Conservation (phyloP, 2,113 vertebrate genomes). For the Zootoca vivipara region DNA sequence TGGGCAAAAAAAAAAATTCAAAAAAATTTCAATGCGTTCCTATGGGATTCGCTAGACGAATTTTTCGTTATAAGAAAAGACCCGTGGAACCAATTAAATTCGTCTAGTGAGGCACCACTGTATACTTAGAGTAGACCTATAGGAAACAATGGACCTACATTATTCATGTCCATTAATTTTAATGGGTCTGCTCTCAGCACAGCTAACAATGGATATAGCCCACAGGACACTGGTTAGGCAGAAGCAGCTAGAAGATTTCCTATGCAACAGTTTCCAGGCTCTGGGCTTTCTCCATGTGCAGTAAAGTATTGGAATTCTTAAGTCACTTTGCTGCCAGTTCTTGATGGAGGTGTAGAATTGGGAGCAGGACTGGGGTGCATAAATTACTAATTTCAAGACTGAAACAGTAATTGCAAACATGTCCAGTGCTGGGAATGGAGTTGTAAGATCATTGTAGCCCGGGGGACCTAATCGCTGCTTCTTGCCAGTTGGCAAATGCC, state of each 20-base stretch:
- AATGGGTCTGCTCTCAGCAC: background rate
- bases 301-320: background rate
- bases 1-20: too few relatives aligned
- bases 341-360: background rate
- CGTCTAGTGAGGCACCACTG: too few relatives aligned
- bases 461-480: background rate
- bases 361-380: background rate
- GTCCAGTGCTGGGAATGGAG: background rate
- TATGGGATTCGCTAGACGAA: too few relatives aligned
- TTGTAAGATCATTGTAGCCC: background rate
- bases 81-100: too few relatives aligned
- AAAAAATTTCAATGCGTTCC: too few relatives aligned
- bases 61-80: too few relatives aligned
- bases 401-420: background rate
- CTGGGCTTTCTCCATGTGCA: background rate
- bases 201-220: background rate
- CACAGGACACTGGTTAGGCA: background rate
- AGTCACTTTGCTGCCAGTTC: background rate
- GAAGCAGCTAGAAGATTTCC: background rate
- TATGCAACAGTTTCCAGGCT: background rate
- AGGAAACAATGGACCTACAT: too few relatives aligned
- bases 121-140: too few relatives aligned
- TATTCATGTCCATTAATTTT: too few relatives aligned
- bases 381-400: constrained; percentile 6
- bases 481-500: background rate